These are phyloP conservation scores for Hemibagrus wyckioides DNA, from an alignment of 2,113 vertebrate genomes.

Conservation along the genomic window DNA sequence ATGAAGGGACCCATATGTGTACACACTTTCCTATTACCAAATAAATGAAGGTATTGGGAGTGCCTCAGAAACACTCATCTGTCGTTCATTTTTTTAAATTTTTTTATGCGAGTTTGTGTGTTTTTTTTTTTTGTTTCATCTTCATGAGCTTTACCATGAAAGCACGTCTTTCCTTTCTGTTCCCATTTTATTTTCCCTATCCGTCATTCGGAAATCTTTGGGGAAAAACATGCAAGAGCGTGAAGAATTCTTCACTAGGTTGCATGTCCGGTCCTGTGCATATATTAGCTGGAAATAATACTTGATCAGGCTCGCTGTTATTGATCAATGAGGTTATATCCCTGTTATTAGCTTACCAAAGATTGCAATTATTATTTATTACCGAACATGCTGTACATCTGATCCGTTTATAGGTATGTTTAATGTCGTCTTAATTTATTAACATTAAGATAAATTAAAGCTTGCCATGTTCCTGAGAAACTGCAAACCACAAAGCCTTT, in stretches of 20 bases:
- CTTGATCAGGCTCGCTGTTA: neutral
- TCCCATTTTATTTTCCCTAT: neutral
- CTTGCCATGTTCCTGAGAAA: neutral
- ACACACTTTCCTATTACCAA: constrained; percentile 88
- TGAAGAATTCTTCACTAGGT: neutral
- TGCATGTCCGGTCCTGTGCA: neutral
- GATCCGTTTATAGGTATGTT: neutral
- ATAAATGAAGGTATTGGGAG: constrained; percentile 93
- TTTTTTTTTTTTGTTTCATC: neutral
- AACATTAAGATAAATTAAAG: neutral
- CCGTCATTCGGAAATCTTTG: neutral
- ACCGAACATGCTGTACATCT: neutral
- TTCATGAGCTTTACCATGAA: neutral
- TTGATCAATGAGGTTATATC: neutral
- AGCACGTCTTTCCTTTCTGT: neutral
- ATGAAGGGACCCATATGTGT: constrained; percentile 85
- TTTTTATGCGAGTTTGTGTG: no score
- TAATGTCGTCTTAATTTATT: neutral
- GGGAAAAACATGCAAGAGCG: neutral
- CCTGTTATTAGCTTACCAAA: neutral
- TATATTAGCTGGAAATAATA: neutral
- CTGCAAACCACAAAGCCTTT: neutral
- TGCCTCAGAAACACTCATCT: constrained; percentile 81
- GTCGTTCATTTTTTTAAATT: constrained; percentile 56
- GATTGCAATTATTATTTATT: neutral